Evolutionary conservation across 2,797 vertebrate genomes (phyloP), one percentile per base, ranked within the genome.

Genomic region (Oryzias sinensis): DNA sequence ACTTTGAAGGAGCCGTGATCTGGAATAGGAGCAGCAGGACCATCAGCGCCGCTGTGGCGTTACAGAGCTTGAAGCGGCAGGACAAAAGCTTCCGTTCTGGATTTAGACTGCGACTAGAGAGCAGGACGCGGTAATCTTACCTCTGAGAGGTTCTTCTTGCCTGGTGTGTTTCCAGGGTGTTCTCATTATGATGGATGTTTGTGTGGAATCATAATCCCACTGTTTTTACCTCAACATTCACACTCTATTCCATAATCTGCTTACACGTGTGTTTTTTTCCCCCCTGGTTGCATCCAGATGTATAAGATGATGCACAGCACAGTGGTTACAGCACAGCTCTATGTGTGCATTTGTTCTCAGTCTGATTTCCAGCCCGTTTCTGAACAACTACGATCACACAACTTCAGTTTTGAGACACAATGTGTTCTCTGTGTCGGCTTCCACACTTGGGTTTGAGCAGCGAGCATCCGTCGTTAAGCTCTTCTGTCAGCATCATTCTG

Each of bases 181-280:
- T 63, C 24, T 59, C 44, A 58, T 49, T 14, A 56, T 67, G 42
- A 33, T 17, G 9, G 14, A 53, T 51, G 56, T 79, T 71, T 62
- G 41, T 51, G 45, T 56, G 25, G 53, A 76, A 68, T 55, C 37
- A 27, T 79, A 81, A 82, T 77, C 70, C 53, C 41, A 47, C 73
- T 65, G 53, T 81, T 73, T 77, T 76, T 73, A 59, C 47, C 63
- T 24, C 33, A 62, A 43, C 51, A 71, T 59, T 57, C 43, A 55
- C 24, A 49, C 16, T 63, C 72, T 71, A 59, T 72, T 15, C 62
- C 44, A 13, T 79, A 87, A 85, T 83, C 77, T 81, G 13, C 47
- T 80, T 77, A 77, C 41, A 59, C 40, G 44, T 53, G 18, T 49
- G 49, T 77, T 64, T 27, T 33, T 33, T 33, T 33, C 9, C 2